Conservation (phyloP, 2,797 vertebrate genomes). For the Acridotheres tristis region DNA sequence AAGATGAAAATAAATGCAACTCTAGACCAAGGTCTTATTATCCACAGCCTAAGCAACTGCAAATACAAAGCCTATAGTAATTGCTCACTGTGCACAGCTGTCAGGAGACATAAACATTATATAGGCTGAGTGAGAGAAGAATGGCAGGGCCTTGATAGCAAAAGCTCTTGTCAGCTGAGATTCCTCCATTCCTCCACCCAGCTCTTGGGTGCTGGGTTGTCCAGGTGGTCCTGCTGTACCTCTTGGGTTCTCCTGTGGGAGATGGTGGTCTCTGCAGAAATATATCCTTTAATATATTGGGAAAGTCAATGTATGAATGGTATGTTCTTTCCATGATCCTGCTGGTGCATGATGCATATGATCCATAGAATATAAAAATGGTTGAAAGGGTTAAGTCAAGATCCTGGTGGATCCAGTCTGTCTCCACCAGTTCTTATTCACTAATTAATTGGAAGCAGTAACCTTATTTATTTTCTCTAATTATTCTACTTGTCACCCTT, state of each 20-base stretch:
- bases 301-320: neutral
- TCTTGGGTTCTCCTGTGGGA: neutral
- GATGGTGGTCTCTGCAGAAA: neutral
- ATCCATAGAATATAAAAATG: neutral
- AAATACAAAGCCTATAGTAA: neutral
- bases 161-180: neutral
- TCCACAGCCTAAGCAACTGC: neutral
- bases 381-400: neutral
- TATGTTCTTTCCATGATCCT: neutral
- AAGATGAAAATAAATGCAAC: neutral
- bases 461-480: neutral
- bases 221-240: neutral
- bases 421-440: neutral
- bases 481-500: neutral
- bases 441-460: neutral
- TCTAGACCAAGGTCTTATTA: neutral
- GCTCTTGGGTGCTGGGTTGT: accelerated
- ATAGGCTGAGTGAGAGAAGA: neutral
- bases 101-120: neutral
- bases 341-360: neutral
- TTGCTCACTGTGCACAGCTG: neutral
- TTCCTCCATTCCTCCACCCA: neutral
- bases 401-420: neutral
- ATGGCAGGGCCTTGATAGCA: neutral
- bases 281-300: neutral